Evolutionary conservation across 2,888 invertebrate species (phyloP).

Genomic region (Chaetoderma sp.): DNA sequence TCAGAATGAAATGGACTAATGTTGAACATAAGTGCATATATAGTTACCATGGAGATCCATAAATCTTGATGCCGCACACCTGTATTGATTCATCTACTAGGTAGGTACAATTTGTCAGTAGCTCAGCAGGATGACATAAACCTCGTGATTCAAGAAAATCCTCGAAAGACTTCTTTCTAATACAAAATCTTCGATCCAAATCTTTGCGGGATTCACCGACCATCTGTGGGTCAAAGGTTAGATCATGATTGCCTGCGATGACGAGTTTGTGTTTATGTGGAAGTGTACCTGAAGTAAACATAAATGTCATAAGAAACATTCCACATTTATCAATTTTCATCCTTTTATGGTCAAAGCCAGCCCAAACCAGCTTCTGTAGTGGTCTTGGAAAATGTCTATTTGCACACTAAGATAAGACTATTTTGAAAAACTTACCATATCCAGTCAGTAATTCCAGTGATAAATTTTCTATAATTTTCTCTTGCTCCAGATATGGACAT

Average conservation of each 20-base stretch:
- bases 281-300: constrained; percentile 72
- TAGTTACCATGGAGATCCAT: constrained; percentile 83
- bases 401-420: no score
- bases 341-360: not conserved
- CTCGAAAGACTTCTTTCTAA: constrained; percentile 37
- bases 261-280: constrained; percentile 85
- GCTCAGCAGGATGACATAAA: constrained; percentile 62
- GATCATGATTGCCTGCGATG: constrained; percentile 88
- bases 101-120: constrained; percentile 83
- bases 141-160: constrained; percentile 32
- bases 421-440: no score
- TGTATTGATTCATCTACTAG: constrained; percentile 79
- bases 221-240: constrained; percentile 78
- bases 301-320: not conserved
- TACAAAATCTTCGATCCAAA: constrained; percentile 32
- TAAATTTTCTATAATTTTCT: no score
- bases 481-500: no score
- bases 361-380: no score
- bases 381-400: no score
- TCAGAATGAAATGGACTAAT: no score
- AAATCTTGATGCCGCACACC: constrained; percentile 82
- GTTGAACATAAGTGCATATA: no score
- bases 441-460: no score
- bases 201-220: constrained; percentile 35
- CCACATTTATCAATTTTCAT: not conserved